Conservation (phyloP, 2,888 invertebrate genomes). For the Steinernema hermaphroditum region DNA sequence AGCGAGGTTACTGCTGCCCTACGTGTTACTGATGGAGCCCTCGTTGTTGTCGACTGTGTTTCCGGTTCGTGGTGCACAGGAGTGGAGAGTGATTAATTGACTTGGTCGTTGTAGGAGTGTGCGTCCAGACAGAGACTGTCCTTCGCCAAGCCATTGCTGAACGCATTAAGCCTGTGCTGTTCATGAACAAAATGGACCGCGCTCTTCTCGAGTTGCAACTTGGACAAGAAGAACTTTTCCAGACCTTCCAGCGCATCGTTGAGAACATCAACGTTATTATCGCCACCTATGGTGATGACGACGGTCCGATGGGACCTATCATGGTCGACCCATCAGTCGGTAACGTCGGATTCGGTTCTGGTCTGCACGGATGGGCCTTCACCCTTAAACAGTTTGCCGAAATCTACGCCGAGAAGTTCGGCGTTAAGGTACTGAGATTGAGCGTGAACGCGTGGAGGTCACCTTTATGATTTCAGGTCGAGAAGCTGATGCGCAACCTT, state of each 20-base stretch:
- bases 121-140: constrained; percentile 99
- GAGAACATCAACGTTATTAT: constrained; percentile 99
- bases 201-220: constrained; percentile 94
- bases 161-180: constrained; percentile 98
- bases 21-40: constrained; percentile 98
- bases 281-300: constrained; percentile 94
- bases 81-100: constrained; percentile 67
- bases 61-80: too few species aligned
- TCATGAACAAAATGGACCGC: constrained; percentile 99
- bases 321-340: constrained; percentile 96
- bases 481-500: constrained; percentile 87
- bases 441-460: too few species aligned
- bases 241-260: constrained; percentile 94
- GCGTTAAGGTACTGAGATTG: too few species aligned
- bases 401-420: constrained; percentile 98
- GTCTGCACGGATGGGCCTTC: constrained; percentile 99
- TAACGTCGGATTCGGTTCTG: constrained; percentile 98
- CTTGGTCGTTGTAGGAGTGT: constrained; percentile 78
- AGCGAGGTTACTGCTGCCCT: constrained; percentile 93
- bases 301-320: constrained; percentile 98
- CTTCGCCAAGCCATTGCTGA: constrained; percentile 99
- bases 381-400: constrained; percentile 98
- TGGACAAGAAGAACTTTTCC: constrained; percentile 93
- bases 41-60: constrained; percentile 99
- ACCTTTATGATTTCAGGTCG: too few species aligned